These are phyloP conservation scores for Drosophila melanocephala DNA, from an alignment of 2,888 invertebrate genomes.

Conservation along the genomic window DNA sequence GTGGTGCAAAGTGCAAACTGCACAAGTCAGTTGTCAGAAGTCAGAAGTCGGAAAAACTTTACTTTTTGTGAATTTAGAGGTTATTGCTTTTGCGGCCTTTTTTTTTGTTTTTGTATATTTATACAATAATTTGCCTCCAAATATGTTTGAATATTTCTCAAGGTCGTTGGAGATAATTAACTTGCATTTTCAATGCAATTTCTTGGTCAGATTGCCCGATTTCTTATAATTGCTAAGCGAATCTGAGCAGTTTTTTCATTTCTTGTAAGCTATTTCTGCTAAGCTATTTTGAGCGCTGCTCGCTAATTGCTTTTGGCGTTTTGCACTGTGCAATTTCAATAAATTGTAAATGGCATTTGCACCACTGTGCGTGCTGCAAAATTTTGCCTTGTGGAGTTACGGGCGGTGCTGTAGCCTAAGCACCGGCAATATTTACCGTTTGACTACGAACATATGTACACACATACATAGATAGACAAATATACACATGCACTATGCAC, in stretches of 20 bases:
- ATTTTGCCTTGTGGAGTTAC: constrained; percentile 48
- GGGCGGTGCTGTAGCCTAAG: constrained; percentile 34
- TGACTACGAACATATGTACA: constrained; percentile 28
- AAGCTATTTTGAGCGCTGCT: background rate
- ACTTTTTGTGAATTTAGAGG: too few relatives aligned
- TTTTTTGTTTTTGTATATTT: background rate
- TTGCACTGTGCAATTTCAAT: background rate
- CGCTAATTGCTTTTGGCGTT: background rate
- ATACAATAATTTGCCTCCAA: background rate
- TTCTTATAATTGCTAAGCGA: background rate
- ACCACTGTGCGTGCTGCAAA: constrained; percentile 51
- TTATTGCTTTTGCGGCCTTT: too few relatives aligned
- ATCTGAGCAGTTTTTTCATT: too few relatives aligned
- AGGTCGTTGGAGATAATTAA: background rate
- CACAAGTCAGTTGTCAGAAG: background rate
- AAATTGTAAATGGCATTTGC: constrained; percentile 1
- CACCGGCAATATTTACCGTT: constrained; percentile 78
- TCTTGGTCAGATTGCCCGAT: background rate
- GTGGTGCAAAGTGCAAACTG: constrained; percentile 28
- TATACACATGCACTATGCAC: constrained; percentile 12
- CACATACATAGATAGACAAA: background rate
- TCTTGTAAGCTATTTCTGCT: background rate
- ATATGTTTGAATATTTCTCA: background rate
- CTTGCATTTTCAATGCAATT: background rate
- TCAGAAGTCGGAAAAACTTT: background rate